Percentiles rank a stretch among this genome's conserved stretches.
These are phyloP conservation scores for Eurytoma adleriae DNA, from an alignment of 2,888 invertebrate genomes.

Conservation along the genomic window DNA sequence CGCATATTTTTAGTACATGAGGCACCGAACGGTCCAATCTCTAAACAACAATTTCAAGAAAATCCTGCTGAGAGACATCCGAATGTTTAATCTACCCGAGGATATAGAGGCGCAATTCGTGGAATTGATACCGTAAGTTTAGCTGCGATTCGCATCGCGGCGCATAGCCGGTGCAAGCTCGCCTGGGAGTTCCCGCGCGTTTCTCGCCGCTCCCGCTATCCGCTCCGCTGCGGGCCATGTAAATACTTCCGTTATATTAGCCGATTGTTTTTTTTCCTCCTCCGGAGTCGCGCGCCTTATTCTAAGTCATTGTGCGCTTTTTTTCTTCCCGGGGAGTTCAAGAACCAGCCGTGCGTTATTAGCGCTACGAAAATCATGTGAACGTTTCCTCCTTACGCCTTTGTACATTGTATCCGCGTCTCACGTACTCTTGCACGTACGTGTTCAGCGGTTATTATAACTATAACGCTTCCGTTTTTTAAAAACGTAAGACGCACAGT, in stretches of 20 bases:
- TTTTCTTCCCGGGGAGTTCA: background rate
- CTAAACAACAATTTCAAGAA: conserved; percentile 39
- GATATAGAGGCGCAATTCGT: conserved; percentile 18
- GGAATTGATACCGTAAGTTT: background rate
- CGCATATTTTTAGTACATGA: conserved; percentile 28
- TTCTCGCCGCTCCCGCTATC: conserved; percentile 17
- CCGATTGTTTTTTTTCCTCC: conserved; percentile 24
- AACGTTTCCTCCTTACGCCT: too few relatives aligned
- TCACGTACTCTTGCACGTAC: too few relatives aligned
- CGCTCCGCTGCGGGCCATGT: conserved; percentile 1
- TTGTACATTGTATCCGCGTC: too few relatives aligned
- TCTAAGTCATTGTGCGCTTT: background rate
- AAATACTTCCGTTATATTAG: conserved; percentile 53
- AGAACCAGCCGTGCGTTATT: too few relatives aligned
- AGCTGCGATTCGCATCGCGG: background rate
- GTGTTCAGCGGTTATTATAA: too few relatives aligned
- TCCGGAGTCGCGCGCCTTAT: background rate
- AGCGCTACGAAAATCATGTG: too few relatives aligned
- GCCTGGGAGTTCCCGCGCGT: background rate
- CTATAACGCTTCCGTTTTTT: too few relatives aligned
- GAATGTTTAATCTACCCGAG: conserved; percentile 1
- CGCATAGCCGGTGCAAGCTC: too few relatives aligned
- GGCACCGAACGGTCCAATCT: conserved; percentile 18
- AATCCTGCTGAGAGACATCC: conserved; percentile 25
- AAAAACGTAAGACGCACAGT: too few relatives aligned